A percentile compares a stretch with the other conserved stretches of the same genome.
phyloP scores from a whole-genome alignment of 2,797 vertebrate genomes.

The Borostomias antarcticus region DNA sequence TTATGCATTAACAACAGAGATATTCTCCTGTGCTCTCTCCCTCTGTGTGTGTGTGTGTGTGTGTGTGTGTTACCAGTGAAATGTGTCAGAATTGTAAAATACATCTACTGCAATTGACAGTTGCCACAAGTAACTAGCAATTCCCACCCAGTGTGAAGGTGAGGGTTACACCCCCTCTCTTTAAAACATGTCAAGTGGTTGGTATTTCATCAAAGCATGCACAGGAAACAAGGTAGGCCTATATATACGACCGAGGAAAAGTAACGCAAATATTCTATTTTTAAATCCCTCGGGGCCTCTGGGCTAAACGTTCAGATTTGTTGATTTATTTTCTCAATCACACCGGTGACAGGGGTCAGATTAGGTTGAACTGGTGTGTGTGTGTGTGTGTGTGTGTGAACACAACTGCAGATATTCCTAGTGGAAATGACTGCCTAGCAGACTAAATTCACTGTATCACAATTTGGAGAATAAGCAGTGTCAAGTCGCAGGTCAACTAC shows the following conservation, averaged over 20 bases:
- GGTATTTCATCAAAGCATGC: slow-evolving; percentile 33
- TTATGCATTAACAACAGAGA: slow-evolving; percentile 43
- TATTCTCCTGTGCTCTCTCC: no score
- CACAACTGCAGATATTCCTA: neutral
- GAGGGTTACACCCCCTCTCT: slow-evolving; percentile 6
- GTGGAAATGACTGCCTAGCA: neutral
- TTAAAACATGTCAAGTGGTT: slow-evolving; percentile 22
- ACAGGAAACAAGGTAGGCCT: slow-evolving; percentile 11
- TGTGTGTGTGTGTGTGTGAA: slow-evolving; percentile 13
- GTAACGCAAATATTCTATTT: slow-evolving; percentile 9
- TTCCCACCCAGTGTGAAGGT: slow-evolving; percentile 31
- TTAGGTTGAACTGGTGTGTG: neutral
- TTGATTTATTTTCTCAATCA: neutral
- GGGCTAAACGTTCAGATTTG: neutral
- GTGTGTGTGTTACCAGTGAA: neutral
- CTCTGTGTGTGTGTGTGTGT: neutral
- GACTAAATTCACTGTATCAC: neutral
- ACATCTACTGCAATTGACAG: slow-evolving; percentile 15
- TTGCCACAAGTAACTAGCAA: slow-evolving; percentile 32
- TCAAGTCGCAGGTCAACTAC: no score
- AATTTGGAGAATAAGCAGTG: no score
- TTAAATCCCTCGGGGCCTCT: slow-evolving; percentile 13
- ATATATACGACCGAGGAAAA: slow-evolving; percentile 9
- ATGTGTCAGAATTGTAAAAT: slow-evolving; percentile 22
- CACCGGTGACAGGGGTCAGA: slow-evolving; percentile 20